Evolutionary conservation across 2,888 invertebrate species (phyloP).

Genomic region (Elmis aenea): DNA sequence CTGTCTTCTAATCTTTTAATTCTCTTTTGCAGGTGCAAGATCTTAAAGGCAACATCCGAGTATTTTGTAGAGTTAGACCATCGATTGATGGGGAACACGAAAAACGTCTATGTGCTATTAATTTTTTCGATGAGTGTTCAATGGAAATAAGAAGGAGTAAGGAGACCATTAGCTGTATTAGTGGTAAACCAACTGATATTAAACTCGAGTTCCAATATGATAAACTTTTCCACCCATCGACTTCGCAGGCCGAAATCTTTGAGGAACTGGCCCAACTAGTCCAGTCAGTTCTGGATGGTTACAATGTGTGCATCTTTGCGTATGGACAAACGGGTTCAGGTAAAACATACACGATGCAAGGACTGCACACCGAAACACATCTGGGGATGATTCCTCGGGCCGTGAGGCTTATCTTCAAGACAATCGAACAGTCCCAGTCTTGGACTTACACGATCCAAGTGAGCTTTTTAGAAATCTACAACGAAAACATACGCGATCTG

Average conservation of each 20-base stretch:
- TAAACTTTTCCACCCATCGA: slow-evolving; percentile 71
- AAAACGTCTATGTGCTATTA: slow-evolving; percentile 52
- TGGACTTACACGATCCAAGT: slow-evolving; percentile 66
- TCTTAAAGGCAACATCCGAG: slow-evolving; percentile 73
- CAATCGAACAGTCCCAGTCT: slow-evolving; percentile 64
- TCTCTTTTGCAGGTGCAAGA: slow-evolving; percentile 72
- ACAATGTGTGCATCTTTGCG: slow-evolving; percentile 87
- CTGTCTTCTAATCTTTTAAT: too few species aligned
- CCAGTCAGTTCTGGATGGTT: slow-evolving; percentile 83
- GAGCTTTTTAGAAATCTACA: slow-evolving; percentile 67
- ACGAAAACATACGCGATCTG: slow-evolving; percentile 60
- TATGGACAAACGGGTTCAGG: slow-evolving; percentile 91
- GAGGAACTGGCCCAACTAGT: slow-evolving; percentile 79
- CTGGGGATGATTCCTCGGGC: slow-evolving; percentile 81
- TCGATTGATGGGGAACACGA: slow-evolving; percentile 56
- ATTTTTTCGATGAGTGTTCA: slow-evolving; percentile 56
- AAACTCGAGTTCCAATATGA: slow-evolving; percentile 74
- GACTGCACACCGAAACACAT: slow-evolving; percentile 37
- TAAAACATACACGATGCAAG: slow-evolving; percentile 89
- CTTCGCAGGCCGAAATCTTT: slow-evolving; percentile 73
- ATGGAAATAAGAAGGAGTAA: slow-evolving; percentile 56
- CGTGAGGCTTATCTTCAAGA: slow-evolving; percentile 72
- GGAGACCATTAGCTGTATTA: slow-evolving; percentile 32
- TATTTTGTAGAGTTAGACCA: slow-evolving; percentile 74
- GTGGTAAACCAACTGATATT: slow-evolving; percentile 47